Evolutionary conservation across 2,888 invertebrate genomes (phyloP), one percentile per base, ranked within the genome.

Genomic region (Bugula neritina): DNA sequence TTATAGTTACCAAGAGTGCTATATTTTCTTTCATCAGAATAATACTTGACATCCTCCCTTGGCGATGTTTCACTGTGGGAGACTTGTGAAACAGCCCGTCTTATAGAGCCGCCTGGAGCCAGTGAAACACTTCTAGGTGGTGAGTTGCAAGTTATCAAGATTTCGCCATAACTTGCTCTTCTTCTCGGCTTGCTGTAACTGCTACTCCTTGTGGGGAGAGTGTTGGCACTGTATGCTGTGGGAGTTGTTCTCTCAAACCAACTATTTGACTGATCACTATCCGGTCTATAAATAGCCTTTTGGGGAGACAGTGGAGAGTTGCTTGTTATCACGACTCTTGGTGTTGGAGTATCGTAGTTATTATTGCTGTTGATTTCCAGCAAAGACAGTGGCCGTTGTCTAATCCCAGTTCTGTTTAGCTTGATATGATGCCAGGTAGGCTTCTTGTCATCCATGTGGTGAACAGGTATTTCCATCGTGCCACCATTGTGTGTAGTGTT

Each of bases 91-190:
- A 43, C 43, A 43, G 43, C 43, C 17, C 43, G 43, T 43, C 43
- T 43, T 17, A 43, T 10, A 43, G 43, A 10, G 5, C 43, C 43
- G 5, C 10, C 10, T 10, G 43, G 17, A 17, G 10, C 17, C 43
- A 43, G 5, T 17, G 43, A 43, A 43, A 43, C 43, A 43, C 31
- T 63, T 13, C 63, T 21, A 29, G 63, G 63, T 34, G 31, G 34
- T 13, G 63, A 63, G n/a, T 63, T 63, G 31, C 31, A 31, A n/a
- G 63, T 63, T 29, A 63, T 63, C 63, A 63, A 31, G 10, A 63
- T 27, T 63, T 63, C 63, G 3, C 31, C 63, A 31, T 63, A 63
- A n/a, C 63, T 63, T 10, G 25, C 25, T 34, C 63, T 63, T 31
- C 63, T 63, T 31, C 63, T 25, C 31, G 63, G 63, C n/a, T 63